phyloP scores from a whole-genome alignment of 1,140 invertebrate genomes.

The Drosophila saltans region DNA sequence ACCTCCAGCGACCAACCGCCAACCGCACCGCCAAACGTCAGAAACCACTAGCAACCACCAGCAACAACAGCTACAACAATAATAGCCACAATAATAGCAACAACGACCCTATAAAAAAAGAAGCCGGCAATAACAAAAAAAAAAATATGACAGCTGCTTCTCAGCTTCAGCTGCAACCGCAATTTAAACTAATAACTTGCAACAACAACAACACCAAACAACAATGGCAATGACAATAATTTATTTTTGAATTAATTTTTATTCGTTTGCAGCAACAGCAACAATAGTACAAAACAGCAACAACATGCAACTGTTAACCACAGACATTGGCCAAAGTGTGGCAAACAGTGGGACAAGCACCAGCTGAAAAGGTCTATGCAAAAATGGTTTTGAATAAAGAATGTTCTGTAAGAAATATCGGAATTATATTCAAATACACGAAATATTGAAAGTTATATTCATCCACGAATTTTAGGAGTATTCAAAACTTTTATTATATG shows the following conservation, averaged over 20 bases:
- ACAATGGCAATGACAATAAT: constrained; percentile 78
- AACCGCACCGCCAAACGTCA: background rate
- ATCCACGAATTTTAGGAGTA: no score
- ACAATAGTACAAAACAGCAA: constrained; percentile 41
- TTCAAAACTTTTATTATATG: no score
- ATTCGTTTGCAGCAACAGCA: constrained; percentile 56
- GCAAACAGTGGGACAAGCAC: no score
- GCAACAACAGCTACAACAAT: constrained; percentile 14
- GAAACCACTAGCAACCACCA: constrained; percentile 3
- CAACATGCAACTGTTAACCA: constrained; percentile 56
- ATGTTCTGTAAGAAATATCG: no score
- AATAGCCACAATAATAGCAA: constrained; percentile 9
- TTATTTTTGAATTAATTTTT: constrained; percentile 79
- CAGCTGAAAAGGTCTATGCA: background rate
- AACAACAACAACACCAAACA: constrained; percentile 39
- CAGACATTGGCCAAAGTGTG: constrained; percentile 41
- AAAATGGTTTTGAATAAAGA: no score
- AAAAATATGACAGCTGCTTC: constrained; percentile 46
- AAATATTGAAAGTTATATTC: no score
- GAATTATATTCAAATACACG: no score
- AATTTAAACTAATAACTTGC: constrained; percentile 77
- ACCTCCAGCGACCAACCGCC: background rate
- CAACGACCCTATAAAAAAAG: constrained; percentile 30
- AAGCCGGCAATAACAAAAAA: constrained; percentile 57
- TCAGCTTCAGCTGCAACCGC: constrained; percentile 57